Base-by-base conservation (phyloP, 2,888 invertebrate species). In the Polyploca ridens region DNA sequence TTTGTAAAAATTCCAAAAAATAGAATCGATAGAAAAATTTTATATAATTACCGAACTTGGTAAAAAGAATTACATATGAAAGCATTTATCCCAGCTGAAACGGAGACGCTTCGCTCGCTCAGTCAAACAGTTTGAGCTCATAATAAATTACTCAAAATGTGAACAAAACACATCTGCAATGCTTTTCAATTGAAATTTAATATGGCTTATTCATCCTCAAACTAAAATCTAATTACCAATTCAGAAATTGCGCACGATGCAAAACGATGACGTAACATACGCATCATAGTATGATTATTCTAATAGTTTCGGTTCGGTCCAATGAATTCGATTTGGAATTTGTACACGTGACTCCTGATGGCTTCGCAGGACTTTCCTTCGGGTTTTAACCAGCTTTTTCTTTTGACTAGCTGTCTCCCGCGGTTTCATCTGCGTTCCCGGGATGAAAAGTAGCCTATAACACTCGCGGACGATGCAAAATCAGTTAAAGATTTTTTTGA, bases 231-330 rank as follows among this genome's bases (percentile, higher is more conserved):
- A 7, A 41, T 13, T 13, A 10, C 19, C 4, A 10, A 19, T 16
- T 54, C 16, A 54, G 19, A n/a, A 6, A 46, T 13, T 46, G 46
- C 7, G 10, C 19, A 4, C 54, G 10, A 54, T 19, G 19, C 10
- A 54, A 54, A 54, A 54, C 19, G 54, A 16, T 54, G 54, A 54
- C 54, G 54, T 54, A 54, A 54, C 10, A 19, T 27, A 19, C n/a
- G 10, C 54, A 54, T 54, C 54, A 54, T 54, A 54, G 19, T 19
- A 19, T 54, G 16, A 19, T 54, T 54, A 5, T n/a, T 13, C 49
- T 16, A 1, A n/a, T 16, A 8, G n/a, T 46, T 14, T n/a, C 1
- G n/a, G 46, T n/a, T 10, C 6, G 3, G 10, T 46, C 5, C 6
- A n/a, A 44, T 44, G 3, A 3, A 44, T 44, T 44, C 3, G 44